Conservation (phyloP, 2,797 vertebrate genomes). For the Danio jaintianensis region DNA sequence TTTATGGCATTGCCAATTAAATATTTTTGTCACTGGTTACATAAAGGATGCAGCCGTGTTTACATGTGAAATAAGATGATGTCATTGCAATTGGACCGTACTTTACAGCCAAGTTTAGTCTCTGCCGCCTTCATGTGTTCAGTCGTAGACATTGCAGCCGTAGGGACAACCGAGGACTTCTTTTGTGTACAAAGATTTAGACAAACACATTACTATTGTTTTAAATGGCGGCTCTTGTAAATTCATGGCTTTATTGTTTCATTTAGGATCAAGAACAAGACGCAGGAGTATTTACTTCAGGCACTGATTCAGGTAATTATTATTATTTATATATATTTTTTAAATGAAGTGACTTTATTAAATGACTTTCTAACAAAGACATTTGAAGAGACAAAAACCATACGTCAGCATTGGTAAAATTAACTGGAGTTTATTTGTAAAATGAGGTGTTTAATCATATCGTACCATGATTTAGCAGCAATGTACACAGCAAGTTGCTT, state of each 20-base stretch:
- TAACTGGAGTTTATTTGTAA: conserved; percentile 69
- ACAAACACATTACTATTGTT: neutral
- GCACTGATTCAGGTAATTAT: neutral
- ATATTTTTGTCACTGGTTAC: neutral
- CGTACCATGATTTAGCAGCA: conserved; percentile 66
- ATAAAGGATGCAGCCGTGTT: conserved; percentile 33
- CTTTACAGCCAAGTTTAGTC: neutral
- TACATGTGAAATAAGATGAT: conserved; percentile 25
- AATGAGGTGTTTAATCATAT: conserved; percentile 65
- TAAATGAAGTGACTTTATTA: neutral
- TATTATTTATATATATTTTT: too few species aligned
- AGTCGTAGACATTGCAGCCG: neutral
- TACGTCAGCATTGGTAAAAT: conserved; percentile 42
- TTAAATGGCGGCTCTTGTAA: neutral
- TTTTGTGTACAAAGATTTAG: neutral
- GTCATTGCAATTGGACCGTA: conserved; percentile 29
- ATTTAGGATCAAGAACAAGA: neutral
- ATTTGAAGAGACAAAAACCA: neutral
- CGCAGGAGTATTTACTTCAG: neutral
- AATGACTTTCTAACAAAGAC: conserved; percentile 8
- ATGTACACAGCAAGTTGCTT: conserved; percentile 77
- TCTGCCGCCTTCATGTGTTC: conserved; percentile 55
- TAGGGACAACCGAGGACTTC: neutral
- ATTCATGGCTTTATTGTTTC: neutral
- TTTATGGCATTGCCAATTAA: neutral